Evolutionary conservation across 2,888 invertebrate species (phyloP), one percentile per base, ranked within the genome.

Genomic region (Ptilodon capucinus): DNA sequence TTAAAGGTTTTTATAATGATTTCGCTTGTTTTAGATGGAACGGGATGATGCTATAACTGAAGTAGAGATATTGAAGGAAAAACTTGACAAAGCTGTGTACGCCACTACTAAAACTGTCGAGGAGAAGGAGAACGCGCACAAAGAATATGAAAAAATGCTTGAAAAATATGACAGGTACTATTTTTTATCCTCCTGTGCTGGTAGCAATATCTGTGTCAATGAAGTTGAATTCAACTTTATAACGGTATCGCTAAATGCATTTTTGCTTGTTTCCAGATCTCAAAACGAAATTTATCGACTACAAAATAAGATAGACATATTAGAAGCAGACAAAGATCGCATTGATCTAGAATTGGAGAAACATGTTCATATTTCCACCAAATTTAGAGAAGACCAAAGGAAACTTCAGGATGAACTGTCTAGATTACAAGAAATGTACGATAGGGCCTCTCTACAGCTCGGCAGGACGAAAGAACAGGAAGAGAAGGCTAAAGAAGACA

Each of bases 81-180:
- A 97, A 87, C 87, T 97, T 51, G 98, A 98, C 62, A 98, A 98
- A 81, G 94, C 96, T 23, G 93, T 97, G 54, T 95, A 96, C 68
- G 93, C 95, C 21, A 92, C 96, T 56, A 95, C 95, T 77, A 97
- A 97, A 84, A 93, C 95, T 18, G 92, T 96, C 60, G 97, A 97
- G 74, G 97, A 98, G 73, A 95, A 96, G 68, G 97, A 97, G 68
- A 94, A 93, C 44, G 94, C 96, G 67, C 96, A 96, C 91, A 97
- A 96, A 87, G 97, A 98, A 88, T 95, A 97, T 80, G 97, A 97
- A 79, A 96, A 97, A 87, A 94, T 97, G 92, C 92, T 97, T 68
- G 97, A 97, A 86, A 97, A 97, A 92, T 97, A 96, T 85, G 97
- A 97, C 90, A 94, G 95, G 95, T 95, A 92, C 81, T 73, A 74